These are phyloP conservation scores for Brevipalpus yothersi DNA, from an alignment of 1,140 invertebrate genomes.

Conservation along the genomic window DNA sequence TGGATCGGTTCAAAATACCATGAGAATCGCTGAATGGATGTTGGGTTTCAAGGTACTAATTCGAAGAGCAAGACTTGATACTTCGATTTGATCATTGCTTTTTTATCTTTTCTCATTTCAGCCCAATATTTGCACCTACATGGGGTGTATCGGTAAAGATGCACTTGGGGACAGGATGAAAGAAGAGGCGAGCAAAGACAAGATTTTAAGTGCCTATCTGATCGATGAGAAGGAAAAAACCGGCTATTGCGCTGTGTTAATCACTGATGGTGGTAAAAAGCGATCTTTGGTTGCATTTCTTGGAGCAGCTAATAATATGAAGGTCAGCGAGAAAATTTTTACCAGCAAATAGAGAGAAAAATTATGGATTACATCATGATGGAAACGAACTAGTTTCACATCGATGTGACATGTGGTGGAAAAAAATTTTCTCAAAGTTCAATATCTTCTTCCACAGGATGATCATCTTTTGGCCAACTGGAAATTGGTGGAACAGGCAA, in stretches of 20 bases:
- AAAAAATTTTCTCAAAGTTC: no score
- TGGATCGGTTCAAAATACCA: constrained; percentile 8
- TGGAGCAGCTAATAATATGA: constrained; percentile 80
- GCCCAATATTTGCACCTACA: constrained; percentile 29
- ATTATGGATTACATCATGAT: no score
- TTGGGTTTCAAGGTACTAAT: neutral
- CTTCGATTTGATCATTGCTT: neutral
- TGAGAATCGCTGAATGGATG: constrained; percentile 9
- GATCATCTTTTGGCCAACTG: constrained; percentile 37
- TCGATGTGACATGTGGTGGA: no score
- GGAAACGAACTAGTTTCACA: no score
- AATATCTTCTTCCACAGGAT: constrained; percentile 15
- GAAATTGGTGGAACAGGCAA: neutral
- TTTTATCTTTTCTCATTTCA: neutral
- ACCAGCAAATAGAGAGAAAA: no score
- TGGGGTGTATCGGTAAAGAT: constrained; percentile 83
- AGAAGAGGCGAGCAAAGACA: constrained; percentile 47
- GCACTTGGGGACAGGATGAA: constrained; percentile 62
- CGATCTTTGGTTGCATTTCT: constrained; percentile 83
- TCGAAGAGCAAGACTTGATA: neutral
- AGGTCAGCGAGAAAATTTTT: neutral
- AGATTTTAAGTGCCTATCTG: constrained; percentile 67
- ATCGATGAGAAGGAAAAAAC: constrained; percentile 47
- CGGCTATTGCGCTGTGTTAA: constrained; percentile 58
- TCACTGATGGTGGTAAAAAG: constrained; percentile 41